Conservation (phyloP, 2,113 vertebrate species). For the Nothocercus nigrocapillus region DNA sequence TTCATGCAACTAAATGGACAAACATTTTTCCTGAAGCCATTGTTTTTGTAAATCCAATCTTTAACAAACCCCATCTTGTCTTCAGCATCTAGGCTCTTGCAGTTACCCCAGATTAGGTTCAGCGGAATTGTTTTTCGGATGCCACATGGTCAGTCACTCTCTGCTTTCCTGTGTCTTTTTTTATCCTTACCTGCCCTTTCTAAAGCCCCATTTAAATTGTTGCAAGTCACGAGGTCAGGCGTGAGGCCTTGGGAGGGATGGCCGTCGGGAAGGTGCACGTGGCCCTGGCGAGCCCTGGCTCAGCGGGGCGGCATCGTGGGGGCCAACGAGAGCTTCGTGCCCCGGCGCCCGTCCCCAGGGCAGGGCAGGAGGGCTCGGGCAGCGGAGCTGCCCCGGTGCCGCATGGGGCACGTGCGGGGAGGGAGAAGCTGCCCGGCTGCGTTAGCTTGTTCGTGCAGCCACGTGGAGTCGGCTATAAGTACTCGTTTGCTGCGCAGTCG, state of each 20-base stretch:
- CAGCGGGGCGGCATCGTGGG: background rate
- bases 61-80: background rate
- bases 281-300: background rate
- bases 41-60: background rate
- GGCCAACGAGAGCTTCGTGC: background rate
- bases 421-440: background rate
- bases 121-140: background rate
- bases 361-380: background rate
- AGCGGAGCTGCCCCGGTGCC: background rate
- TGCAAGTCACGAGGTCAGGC: background rate
- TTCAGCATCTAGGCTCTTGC: background rate
- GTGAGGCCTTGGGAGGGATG: background rate
- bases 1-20: background rate
- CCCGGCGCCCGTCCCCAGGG: background rate
- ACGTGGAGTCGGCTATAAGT: background rate
- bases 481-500: background rate
- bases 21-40: slow-evolving; percentile 7
- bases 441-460: background rate
- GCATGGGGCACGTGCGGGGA: accelerated
- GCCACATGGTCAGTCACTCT: background rate
- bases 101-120: background rate
- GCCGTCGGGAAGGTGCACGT: background rate
- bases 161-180: background rate
- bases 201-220: background rate
- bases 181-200: background rate